Evolutionary conservation across 2,797 vertebrate genomes (phyloP), one percentile per base, ranked within the genome.

Genomic region (Gymnothorax javanicus): DNA sequence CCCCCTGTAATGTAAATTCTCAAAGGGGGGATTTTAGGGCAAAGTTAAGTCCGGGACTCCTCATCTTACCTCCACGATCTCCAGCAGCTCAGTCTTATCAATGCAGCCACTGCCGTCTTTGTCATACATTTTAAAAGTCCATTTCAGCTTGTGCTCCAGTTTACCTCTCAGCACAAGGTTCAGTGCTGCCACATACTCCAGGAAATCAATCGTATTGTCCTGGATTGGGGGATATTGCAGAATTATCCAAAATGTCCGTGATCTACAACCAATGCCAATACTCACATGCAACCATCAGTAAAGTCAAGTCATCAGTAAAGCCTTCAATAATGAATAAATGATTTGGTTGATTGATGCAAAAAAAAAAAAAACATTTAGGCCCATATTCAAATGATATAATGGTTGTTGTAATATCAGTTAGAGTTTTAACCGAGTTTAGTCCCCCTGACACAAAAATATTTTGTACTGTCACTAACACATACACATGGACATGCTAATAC

Each of bases 121-220:
- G 92, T 99, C 98, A 0, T 99, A 99, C 91, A 99, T 97, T 93
- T 98, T 99, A 94, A 99, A 99, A 0, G 98, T 99, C 98, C 98
- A 99, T 93, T 96, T 98, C 58, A 99, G 95, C 91, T 98, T 99
- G 91, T 99, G 98, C 75, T 99, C 98, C 94, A 99, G 92, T 89
- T 98, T 97, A 3, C 98, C 98, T 89, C 98, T 93, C 84, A 99
- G 94, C 88, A 99, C 98, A 6, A 99, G 95, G 91, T 99, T 99
- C 94, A 99, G 93, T 84, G 97, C 98, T 56, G 98, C 98, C 6
- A 98, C 98, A 0, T 99, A 99, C 86, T 99, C 98, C 95, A 99
- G 94, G 90, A 99, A 99, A 93, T 99, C 98, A 0, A 99, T 99
- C 88, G 98, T 99, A 92, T 99, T 98, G 84, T 99, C 98, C 98